phyloP scores from a whole-genome alignment of 2,888 invertebrate species.

The Nomada ruficornis region DNA sequence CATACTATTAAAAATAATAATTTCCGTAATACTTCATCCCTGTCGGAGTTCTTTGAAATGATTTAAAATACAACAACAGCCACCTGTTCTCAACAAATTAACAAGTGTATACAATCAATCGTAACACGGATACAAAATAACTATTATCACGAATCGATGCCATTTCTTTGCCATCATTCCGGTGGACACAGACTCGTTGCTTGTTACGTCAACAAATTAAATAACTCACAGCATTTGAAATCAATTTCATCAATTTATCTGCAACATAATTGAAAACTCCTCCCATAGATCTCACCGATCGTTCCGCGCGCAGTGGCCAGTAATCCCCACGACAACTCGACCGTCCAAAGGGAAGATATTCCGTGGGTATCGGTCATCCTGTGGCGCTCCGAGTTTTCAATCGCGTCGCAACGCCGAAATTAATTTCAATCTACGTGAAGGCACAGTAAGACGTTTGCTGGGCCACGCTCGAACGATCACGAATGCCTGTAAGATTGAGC shows the following conservation, averaged over 20 bases:
- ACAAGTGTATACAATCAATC: too few species aligned
- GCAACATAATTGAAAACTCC: neutral
- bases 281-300: neutral
- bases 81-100: too few species aligned
- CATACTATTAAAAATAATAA: too few species aligned
- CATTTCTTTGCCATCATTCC: too few species aligned
- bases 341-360: conserved; percentile 2
- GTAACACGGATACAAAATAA: too few species aligned
- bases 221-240: neutral
- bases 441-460: conserved; percentile 53
- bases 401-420: conserved; percentile 75
- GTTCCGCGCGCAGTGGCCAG: neutral
- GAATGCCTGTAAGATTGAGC: conserved; percentile 80
- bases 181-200: too few species aligned
- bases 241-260: neutral
- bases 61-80: too few species aligned
- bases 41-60: too few species aligned
- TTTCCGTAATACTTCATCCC: too few species aligned
- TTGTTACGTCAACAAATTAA: neutral
- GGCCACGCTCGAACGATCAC: conserved; percentile 77
- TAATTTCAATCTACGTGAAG: conserved; percentile 80
- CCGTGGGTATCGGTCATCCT: conserved; percentile 32
- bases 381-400: conserved; percentile 68
- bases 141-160: too few species aligned
- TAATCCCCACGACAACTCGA: conserved; percentile 29